Evolutionary conservation across 2,888 invertebrate species (phyloP), one percentile per base, ranked within the genome.

Genomic region (Drosophila pseudotalamancana): DNA sequence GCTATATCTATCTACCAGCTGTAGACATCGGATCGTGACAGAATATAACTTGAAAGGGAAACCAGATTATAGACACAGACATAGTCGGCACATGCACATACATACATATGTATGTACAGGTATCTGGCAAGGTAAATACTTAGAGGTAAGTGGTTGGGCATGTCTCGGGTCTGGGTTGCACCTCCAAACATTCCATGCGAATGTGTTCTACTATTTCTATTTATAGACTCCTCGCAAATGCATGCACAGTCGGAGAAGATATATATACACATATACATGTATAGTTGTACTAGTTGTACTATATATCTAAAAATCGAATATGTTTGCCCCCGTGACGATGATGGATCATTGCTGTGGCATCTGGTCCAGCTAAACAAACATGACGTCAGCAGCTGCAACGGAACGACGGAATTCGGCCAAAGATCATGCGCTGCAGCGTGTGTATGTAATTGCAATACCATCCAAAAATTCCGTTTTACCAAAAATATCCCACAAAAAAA

Each of bases 1-100:
- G 48, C 49, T 31, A 29, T 48, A 37, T 4, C 50, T 27, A 6
- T 43, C 27, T 23, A 8, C 16, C 8, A 16, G 32, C 12, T 53
- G 42, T 29, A 59, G 29, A 54, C 50, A 18, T 32, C 31, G 27
- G 37, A 79, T 74, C 77, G 77, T 77, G 77, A 77, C 77, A 46
- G 80, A 77, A 77, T 76, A 78, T 79, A 64, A 65, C 65, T 80
- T 50, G 62, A 81, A 81, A 74, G 76, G 72, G 68, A 77, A 72
- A 75, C 65, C 62, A 77, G 78, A 75, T 72, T 72, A 62, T 49
- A 57, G 29, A 39, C 48, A 53, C 8, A 23, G 21, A 11, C 6
- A 18, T 34, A 23, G 3, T 9, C 34, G 35, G 35, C 34, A 12
- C 25, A 25, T 23, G 46, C 46, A 23, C 31, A 46, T 25, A 34